A percentile compares a stretch with the other conserved stretches of the same genome.
phyloP scores from a whole-genome alignment of 2,888 invertebrate species.

The Limenitis camilla region DNA sequence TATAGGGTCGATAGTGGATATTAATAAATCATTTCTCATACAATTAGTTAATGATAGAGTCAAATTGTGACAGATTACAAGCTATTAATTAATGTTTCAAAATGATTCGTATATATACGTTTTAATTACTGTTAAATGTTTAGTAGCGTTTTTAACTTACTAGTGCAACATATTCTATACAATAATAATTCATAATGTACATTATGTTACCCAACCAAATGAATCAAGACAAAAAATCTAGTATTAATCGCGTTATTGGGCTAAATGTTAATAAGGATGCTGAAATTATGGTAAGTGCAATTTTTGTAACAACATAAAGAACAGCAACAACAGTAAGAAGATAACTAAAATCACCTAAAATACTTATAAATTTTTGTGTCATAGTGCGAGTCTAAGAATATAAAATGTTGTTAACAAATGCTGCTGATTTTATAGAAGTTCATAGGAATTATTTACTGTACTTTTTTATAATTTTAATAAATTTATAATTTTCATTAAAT shows the following conservation, averaged over 20 bases:
- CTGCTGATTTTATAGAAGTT: too few species aligned
- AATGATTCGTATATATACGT: constrained; percentile 44
- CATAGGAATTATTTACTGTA: too few species aligned
- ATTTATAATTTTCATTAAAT: neutral
- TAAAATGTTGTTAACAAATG: too few species aligned
- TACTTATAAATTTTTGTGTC: too few species aligned
- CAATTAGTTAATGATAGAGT: constrained; percentile 47
- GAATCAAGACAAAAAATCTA: neutral
- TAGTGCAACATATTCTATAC: neutral
- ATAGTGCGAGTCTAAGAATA: too few species aligned
- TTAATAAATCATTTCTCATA: constrained; percentile 26
- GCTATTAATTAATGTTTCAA: constrained; percentile 46
- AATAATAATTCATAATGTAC: constrained; percentile 4
- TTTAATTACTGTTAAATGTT: constrained; percentile 27
- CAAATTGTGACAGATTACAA: constrained; percentile 37
- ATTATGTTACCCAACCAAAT: constrained; percentile 7
- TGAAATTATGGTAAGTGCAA: constrained; percentile 24
- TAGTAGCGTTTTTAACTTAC: constrained; percentile 29
- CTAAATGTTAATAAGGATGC: constrained; percentile 15
- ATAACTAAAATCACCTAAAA: too few species aligned
- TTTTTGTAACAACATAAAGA: neutral
- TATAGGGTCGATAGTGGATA: constrained; percentile 16
- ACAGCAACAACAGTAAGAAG: too few species aligned
- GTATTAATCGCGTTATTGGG: constrained; percentile 1
- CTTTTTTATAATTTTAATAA: too few species aligned